Conservation (phyloP, 2,113 vertebrate species). For the Cavia aperea region DNA sequence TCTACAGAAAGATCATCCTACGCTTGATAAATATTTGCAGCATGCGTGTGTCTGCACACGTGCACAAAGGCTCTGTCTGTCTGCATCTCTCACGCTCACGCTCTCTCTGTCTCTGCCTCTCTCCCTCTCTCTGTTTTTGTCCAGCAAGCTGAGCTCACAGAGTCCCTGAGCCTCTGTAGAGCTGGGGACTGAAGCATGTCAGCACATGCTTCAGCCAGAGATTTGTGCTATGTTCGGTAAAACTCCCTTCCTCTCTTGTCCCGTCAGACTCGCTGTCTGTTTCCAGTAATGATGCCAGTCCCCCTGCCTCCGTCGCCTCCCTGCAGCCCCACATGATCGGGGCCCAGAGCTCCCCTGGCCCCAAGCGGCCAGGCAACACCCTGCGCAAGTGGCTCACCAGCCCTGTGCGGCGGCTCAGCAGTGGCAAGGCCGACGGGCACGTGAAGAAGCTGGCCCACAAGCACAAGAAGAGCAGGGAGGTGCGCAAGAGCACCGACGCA, state of each 20-base stretch:
- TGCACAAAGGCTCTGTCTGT: rapidly evolving
- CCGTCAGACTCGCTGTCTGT: conserved; percentile 90
- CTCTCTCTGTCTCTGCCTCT: rapidly evolving
- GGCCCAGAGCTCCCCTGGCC: conserved; percentile 93
- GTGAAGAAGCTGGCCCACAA: conserved; percentile 97
- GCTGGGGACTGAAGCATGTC: rapidly evolving
- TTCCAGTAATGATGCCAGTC: conserved; percentile 93
- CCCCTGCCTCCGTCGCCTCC: conserved; percentile 88
- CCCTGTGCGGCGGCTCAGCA: conserved; percentile 94
- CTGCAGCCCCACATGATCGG: conserved; percentile 92
- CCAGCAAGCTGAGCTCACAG: rapidly evolving
- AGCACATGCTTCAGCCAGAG: rapidly evolving
- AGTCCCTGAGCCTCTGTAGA: rapidly evolving
- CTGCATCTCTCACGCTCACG: rapidly evolving
- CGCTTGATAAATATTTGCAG: neutral
- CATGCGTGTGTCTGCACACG: neutral
- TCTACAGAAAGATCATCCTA: neutral
- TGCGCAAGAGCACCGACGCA: conserved; percentile 89
- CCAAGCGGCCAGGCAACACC: conserved; percentile 97
- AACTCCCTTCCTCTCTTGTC: rapidly evolving
- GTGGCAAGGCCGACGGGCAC: conserved; percentile 94
- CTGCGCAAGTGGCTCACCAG: conserved; percentile 98
- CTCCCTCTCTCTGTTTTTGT: neutral
- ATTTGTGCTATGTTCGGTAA: neutral
- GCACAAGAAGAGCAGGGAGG: conserved; percentile 95